Evolutionary conservation across 2,797 vertebrate species (phyloP).

Genomic region (Pipistrellus pygmaeus): DNA sequence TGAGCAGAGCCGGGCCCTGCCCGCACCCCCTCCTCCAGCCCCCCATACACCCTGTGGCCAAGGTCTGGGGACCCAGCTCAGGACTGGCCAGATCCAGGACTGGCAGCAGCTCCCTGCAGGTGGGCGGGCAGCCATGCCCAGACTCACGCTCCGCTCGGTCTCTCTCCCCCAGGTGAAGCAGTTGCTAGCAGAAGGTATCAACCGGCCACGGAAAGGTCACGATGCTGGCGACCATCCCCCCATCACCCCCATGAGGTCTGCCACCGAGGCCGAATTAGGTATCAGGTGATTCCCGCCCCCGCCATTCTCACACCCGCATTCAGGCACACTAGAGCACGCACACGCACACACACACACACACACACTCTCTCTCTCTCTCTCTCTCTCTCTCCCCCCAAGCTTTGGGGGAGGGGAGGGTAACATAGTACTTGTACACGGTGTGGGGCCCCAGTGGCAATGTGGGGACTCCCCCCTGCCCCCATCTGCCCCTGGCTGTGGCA

Average conservation of each 20-base stretch:
- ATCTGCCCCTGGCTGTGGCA: neutral
- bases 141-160: neutral
- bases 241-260: constrained; percentile 97
- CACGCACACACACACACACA: no score
- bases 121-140: no score
- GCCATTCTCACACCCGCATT: no score
- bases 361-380: no score
- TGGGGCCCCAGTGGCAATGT: neutral
- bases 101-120: rapidly evolving
- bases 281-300: neutral
- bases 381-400: neutral
- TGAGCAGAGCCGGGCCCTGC: constrained; percentile 84
- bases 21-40: rapidly evolving
- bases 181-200: constrained; percentile 93
- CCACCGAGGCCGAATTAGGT: constrained; percentile 96
- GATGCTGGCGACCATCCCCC: constrained; percentile 98
- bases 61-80: neutral
- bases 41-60: neutral
- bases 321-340: no score
- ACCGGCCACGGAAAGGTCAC: constrained; percentile 94
- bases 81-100: neutral
- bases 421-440: neutral
- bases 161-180: constrained; percentile 91
- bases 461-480: neutral
- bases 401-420: neutral